Conservation (phyloP, 2,797 vertebrate genomes). For the Sebastes diaconus region DNA sequence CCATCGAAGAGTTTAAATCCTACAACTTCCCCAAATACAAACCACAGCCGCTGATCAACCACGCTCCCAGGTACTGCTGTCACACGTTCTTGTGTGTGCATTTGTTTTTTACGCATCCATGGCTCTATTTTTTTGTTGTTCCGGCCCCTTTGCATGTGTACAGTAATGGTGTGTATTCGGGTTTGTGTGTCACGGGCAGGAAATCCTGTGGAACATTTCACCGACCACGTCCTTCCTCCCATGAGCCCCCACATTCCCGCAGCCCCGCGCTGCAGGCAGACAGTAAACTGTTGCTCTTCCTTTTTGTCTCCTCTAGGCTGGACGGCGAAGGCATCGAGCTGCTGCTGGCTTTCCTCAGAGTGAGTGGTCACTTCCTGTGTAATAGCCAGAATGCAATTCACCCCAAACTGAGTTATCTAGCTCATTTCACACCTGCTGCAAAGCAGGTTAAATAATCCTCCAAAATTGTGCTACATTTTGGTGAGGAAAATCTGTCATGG, state of each 20-base stretch:
- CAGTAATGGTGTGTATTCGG: neutral
- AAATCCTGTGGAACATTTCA: conserved; percentile 75
- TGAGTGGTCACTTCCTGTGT: conserved; percentile 41
- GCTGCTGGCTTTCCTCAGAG: conserved; percentile 92
- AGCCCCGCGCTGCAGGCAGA: conserved; percentile 31
- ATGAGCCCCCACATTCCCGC: conserved; percentile 61
- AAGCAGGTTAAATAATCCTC: too few species aligned
- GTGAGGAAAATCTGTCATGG: accelerated
- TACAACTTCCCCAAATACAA: conserved; percentile 98
- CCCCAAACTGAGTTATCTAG: neutral
- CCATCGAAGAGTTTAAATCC: conserved; percentile 97
- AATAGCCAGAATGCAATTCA: conserved; percentile 8
- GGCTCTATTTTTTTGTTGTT: neutral
- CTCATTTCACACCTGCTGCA: neutral
- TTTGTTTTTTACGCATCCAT: neutral
- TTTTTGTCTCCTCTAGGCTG: conserved; percentile 81
- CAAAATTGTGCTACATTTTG: too few species aligned
- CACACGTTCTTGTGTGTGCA: neutral
- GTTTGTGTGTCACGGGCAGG: conserved; percentile 52
- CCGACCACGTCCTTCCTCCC: conserved; percentile 74
- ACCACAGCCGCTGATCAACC: conserved; percentile 94
- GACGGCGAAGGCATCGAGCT: conserved; percentile 97
- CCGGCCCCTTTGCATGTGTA: neutral
- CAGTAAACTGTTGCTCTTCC: conserved; percentile 41
- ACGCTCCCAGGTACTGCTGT: conserved; percentile 90